Evolutionary conservation across 2,797 vertebrate genomes (phyloP).

Genomic region (Bradypus variegatus): DNA sequence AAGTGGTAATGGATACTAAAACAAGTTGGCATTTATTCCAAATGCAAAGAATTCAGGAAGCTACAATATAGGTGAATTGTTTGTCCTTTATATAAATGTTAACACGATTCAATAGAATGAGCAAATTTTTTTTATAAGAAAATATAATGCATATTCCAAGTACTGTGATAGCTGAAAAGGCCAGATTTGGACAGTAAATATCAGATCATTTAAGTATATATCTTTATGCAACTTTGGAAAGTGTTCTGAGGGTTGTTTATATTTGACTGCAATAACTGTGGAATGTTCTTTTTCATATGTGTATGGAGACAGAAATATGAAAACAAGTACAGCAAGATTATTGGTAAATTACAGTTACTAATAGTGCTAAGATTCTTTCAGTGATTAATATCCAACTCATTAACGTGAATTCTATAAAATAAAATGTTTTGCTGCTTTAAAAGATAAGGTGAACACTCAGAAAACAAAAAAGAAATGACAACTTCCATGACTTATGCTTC

Average conservation of each 20-base stretch:
- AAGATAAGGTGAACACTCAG: not conserved
- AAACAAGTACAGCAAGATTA: slow-evolving; percentile 58
- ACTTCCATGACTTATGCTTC: not conserved
- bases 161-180: slow-evolving; percentile 46
- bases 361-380: slow-evolving; percentile 50
- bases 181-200: slow-evolving; percentile 61
- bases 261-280: slow-evolving; percentile 65
- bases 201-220: slow-evolving; percentile 58
- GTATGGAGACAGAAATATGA: slow-evolving; percentile 55
- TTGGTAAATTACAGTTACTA: slow-evolving; percentile 62
- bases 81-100: slow-evolving; percentile 61
- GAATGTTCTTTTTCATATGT: slow-evolving; percentile 53
- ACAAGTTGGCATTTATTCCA: slow-evolving; percentile 59
- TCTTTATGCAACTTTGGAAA: slow-evolving; percentile 65
- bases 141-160: slow-evolving; percentile 42
- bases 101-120: slow-evolving; percentile 60
- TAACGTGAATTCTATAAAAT: slow-evolving; percentile 27
- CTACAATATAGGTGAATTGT: slow-evolving; percentile 55
- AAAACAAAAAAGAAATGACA: slow-evolving; percentile 39
- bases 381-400: slow-evolving; percentile 55
- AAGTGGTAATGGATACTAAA: slow-evolving; percentile 61
- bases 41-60: slow-evolving; percentile 54
- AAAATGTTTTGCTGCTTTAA: slow-evolving; percentile 3
- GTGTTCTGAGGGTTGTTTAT: slow-evolving; percentile 54
- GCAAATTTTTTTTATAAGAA: slow-evolving; percentile 36